Conservation (phyloP, 2,797 vertebrate genomes). For the Cyclura pinguis region DNA sequence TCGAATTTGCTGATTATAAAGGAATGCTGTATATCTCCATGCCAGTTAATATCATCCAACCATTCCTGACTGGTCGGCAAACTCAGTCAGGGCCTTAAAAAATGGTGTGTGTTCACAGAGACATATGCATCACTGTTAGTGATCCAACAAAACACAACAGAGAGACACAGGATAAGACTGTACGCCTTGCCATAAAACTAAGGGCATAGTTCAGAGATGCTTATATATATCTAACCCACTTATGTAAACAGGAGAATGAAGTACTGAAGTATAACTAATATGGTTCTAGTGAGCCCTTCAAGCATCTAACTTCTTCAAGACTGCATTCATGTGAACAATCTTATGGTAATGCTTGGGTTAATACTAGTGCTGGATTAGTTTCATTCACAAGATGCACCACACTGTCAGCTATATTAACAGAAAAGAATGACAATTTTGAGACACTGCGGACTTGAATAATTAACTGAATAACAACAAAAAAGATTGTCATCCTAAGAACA, state of each 20-base stretch:
- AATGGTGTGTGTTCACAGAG: no score
- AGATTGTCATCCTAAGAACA: conserved; percentile 11
- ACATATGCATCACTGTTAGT: no score
- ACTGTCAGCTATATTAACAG: neutral
- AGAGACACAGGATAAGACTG: no score
- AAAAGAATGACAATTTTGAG: neutral
- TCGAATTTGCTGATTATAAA: neutral
- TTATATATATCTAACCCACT: no score
- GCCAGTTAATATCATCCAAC: neutral
- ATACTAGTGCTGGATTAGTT: neutral
- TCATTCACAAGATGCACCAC: neutral
- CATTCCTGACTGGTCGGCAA: neutral
- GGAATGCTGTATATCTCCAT: neutral
- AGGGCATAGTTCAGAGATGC: no score
- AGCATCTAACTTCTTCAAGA: neutral
- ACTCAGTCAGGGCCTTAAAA: neutral
- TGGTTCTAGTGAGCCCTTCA: neutral
- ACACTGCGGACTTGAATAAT: no score
- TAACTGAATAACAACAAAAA: conserved; percentile 21
- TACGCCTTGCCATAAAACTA: no score
- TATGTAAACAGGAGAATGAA: neutral
- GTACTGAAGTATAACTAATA: neutral
- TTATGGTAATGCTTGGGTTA: neutral
- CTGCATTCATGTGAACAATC: neutral
- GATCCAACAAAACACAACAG: no score